Evolutionary conservation across 2,113 vertebrate genomes (phyloP), one percentile per base, ranked within the genome.

Genomic region (Lichenostomus cassidix): DNA sequence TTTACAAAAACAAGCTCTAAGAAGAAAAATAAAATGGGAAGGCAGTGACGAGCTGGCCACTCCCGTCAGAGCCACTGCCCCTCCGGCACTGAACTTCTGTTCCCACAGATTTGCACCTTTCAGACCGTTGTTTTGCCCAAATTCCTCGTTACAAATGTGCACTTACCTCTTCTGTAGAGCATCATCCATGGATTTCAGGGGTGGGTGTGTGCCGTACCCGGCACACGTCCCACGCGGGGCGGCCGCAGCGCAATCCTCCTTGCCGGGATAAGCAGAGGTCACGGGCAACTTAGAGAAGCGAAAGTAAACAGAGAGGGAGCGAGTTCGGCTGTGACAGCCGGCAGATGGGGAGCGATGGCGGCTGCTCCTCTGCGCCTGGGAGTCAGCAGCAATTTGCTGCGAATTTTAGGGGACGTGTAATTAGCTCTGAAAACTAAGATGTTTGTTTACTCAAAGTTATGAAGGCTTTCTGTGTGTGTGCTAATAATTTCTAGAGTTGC

Each of bases 141-240:
- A 44, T 49, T 68, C 24, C 28, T 58, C 6, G 2, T 23, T 6
- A 29, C 37, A 83, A 60, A 41, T 0, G 20, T 0, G 10, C 56
- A 97, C 97, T 97, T 94, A 97, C 96, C n/a, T 60, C 68, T 96
- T 87, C 39, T 90, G 93, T 94, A 96, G 69, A 94, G 58, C 96
- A 97, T 97, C 35, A 1, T 95, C 90, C 93, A 94, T 91, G 5
- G 76, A 75, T 44, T 53, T 35, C 35, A 1, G 12, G 2, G 50
- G 49, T 37, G 6, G 56, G 33, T 37, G 15, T 3, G 49, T 14
- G 71, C 60, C 52, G 59, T 16, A 12, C 11, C 15, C 27, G 20
- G 83, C 76, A 47, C 68, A 41, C 89, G 60, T 60, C 87, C 79
- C 87, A 8, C 47, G 53, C 7, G 2, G 22, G 67, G 55, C 69